Evolutionary conservation across 2,888 invertebrate genomes (phyloP).

Genomic region (Lasioglossum leucozonium): DNA sequence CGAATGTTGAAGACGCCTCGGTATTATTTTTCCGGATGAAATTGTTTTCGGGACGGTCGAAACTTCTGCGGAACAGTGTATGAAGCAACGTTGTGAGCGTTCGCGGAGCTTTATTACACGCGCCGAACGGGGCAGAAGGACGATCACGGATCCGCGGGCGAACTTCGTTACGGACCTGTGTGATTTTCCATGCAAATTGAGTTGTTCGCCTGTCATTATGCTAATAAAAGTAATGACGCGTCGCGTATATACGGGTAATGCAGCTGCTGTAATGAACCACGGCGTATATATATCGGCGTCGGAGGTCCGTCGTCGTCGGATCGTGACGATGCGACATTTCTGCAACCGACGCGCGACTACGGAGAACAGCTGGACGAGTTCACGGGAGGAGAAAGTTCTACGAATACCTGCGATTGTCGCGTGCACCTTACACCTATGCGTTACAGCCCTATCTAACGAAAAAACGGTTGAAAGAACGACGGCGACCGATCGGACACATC

Average conservation of each 20-base stretch:
- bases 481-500: conserved; percentile 34
- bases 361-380: conserved; percentile 26
- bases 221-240: conserved; percentile 80
- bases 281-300: conserved; percentile 56
- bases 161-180: conserved; percentile 72
- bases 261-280: conserved; percentile 74
- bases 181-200: conserved; percentile 82
- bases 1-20: not conserved
- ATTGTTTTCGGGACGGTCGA: not conserved
- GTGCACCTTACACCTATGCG: conserved; percentile 9
- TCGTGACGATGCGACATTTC: conserved; percentile 62
- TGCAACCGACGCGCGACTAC: not conserved
- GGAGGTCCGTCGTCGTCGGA: conserved; percentile 61
- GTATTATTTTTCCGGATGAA: not conserved
- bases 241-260: conserved; percentile 70
- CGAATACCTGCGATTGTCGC: conserved; percentile 17
- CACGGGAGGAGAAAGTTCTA: conserved; percentile 1
- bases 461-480: conserved; percentile 21
- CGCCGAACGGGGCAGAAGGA: conserved; percentile 42
- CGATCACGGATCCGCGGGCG: conserved; percentile 69
- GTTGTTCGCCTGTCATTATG: conserved; percentile 81
- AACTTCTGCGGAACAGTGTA: conserved; percentile 17
- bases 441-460: conserved; percentile 28
- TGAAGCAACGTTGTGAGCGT: not conserved
- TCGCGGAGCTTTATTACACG: conserved; percentile 40